phyloP scores from a whole-genome alignment of 1,140 invertebrate genomes.

The Hesperophylax magnus region DNA sequence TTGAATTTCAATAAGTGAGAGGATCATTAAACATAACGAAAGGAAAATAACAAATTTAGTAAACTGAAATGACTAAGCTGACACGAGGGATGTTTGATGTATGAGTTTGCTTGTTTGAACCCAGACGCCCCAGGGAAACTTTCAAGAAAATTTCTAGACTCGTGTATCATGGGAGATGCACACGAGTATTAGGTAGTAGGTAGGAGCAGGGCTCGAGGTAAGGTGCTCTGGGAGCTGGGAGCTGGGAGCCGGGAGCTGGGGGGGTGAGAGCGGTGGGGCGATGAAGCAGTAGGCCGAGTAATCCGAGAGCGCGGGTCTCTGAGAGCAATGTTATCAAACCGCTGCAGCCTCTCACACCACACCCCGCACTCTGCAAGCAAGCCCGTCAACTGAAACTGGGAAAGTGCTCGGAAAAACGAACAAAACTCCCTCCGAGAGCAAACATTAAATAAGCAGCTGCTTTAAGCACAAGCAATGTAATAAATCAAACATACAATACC shows the following conservation, averaged over 20 bases:
- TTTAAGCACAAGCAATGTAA: neutral
- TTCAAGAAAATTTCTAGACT: neutral
- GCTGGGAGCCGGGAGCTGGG: too few relatives aligned
- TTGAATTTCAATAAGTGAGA: too few relatives aligned
- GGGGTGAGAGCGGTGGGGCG: too few relatives aligned
- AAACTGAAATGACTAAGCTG: too few relatives aligned
- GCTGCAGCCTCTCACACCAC: conserved; percentile 7
- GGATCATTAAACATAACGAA: too few relatives aligned
- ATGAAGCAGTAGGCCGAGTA: conserved; percentile 7
- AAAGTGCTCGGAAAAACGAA: neutral
- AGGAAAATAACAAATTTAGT: too few relatives aligned
- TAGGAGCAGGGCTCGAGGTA: too few relatives aligned
- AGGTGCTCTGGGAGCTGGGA: too few relatives aligned
- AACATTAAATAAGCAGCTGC: neutral
- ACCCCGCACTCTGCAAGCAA: neutral
- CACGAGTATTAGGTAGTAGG: too few relatives aligned
- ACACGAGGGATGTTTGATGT: too few relatives aligned
- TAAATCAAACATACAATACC: too few relatives aligned
- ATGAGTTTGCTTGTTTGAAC: neutral
- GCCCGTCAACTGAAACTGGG: neutral
- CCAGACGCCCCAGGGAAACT: neutral
- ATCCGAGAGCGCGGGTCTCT: neutral
- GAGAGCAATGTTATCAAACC: conserved; percentile 16
- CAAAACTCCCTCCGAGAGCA: conserved; percentile 1
- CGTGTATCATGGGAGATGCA: neutral